Conservation (phyloP, 2,888 invertebrate genomes). For the Acholoe squamosa region DNA sequence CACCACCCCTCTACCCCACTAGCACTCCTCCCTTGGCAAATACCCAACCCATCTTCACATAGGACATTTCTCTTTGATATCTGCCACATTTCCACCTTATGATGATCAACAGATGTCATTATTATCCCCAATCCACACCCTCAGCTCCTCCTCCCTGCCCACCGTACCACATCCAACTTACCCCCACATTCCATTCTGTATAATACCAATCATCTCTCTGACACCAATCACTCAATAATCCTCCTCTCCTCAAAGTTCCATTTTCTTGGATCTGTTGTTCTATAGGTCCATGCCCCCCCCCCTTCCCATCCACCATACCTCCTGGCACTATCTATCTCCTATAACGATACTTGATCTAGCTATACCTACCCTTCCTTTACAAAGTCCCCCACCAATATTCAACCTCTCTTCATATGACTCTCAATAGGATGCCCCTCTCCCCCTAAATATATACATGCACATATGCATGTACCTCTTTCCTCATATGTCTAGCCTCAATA, state of each 20-base stretch:
- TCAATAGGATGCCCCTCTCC: neutral
- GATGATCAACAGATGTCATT: constrained; percentile 16
- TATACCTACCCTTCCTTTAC: too few relatives aligned
- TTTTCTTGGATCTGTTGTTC: too few relatives aligned
- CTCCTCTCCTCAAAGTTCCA: neutral
- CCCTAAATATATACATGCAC: too few relatives aligned
- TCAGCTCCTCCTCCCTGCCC: neutral
- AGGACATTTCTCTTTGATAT: neutral
- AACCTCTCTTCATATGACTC: neutral
- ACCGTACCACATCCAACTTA: neutral
- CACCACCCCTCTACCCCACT: neutral
- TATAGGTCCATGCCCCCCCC: neutral
- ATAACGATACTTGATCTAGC: neutral
- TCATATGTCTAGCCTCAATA: too few relatives aligned
- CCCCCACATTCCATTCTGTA: neutral
- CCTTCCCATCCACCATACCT: neutral
- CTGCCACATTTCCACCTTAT: neutral
- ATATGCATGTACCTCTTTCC: too few relatives aligned
- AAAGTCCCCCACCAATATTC: constrained; percentile 30
- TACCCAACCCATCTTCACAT: neutral
- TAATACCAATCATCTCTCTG: neutral
- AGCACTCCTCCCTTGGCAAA: neutral
- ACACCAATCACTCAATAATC: neutral
- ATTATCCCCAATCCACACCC: neutral
- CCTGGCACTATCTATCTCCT: neutral